Base-by-base conservation (phyloP, 1,140 invertebrate genomes). In the Drosophila biarmipes region DNA sequence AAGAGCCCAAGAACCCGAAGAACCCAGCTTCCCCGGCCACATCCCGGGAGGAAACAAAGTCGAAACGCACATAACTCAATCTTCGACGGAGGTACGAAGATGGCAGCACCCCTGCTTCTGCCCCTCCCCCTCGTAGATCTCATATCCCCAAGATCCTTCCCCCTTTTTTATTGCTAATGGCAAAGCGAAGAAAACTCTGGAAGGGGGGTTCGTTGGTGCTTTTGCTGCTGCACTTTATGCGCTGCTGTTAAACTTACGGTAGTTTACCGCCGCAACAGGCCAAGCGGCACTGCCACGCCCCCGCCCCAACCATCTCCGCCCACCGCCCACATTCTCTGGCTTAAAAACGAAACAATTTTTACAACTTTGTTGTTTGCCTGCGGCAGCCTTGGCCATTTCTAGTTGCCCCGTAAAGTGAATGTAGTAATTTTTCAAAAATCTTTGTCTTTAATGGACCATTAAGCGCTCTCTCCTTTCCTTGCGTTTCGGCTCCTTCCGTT, bases 391-490 rank as follows among this genome's bases (percentile, higher is more conserved):
- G 51, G 71, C 69, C 66, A 67, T 84, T 90, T 84, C 85, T 89
- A 84, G 84, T 85, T 86, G 29, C 46, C 52, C 46, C 42, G 77
- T 85, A 85, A 85, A 85, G 62, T 78, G 63, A 85, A 73, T 86
- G 81, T 72, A 75, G 84, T 89, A 89, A 87, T 89, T 91, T 91
- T 91, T 82, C 72, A 89, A 86, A 87, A 91, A 91, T 91, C 89
- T 91, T 91, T 91, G 89, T 89, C 86, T 91, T 91, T 91, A 91
- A 91, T 91, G 89, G 89, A 91, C 89, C 89, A 91, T 91, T 89
- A 91, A 91, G 84, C 73, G 38, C 51, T 42, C 48, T 24, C 5
- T 24, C 24, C 2, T 24, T 24, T 24, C 24, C 2, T 21, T 4
- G 1, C 21, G 24, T 24, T 24, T 24, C 24, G 24, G n/a, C n/a